phyloP scores from a whole-genome alignment of 1,140 invertebrate species.

The Diabrotica undecimpunctata region DNA sequence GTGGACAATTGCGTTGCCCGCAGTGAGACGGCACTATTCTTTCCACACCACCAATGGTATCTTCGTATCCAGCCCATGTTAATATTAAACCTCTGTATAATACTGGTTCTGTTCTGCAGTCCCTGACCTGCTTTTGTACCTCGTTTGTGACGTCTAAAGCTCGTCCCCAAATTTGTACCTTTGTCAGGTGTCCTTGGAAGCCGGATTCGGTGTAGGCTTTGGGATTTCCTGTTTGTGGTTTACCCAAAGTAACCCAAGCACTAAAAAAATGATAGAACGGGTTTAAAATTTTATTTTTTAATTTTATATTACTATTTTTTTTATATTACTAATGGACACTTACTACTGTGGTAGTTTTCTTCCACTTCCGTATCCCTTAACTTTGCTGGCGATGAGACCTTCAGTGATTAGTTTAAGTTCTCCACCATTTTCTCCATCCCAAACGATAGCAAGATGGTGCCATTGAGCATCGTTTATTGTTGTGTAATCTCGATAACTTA shows the following conservation, averaged over 20 bases:
- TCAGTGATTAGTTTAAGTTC: conserved; percentile 86
- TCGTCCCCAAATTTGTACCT: conserved; percentile 91
- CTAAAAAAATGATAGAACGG: conserved; percentile 51
- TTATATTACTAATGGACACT: conserved; percentile 41
- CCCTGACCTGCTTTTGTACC: conserved; percentile 87
- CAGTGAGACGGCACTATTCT: conserved; percentile 87
- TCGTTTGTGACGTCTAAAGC: conserved; percentile 87
- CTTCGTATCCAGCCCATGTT: conserved; percentile 91
- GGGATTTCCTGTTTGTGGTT: conserved; percentile 70
- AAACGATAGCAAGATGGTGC: conserved; percentile 93
- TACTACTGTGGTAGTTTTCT: conserved; percentile 75
- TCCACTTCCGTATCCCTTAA: conserved; percentile 79
- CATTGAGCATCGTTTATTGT: conserved; percentile 94
- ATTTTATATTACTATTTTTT: neutral
- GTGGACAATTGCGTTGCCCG: conserved; percentile 80
- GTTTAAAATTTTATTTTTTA: neutral
- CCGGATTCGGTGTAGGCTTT: conserved; percentile 79
- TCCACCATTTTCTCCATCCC: conserved; percentile 82
- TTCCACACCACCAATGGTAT: conserved; percentile 84
- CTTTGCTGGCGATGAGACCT: conserved; percentile 86
- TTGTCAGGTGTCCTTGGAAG: conserved; percentile 92
- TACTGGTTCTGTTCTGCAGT: conserved; percentile 88
- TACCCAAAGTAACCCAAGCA: conserved; percentile 89
- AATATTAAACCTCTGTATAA: conserved; percentile 80
- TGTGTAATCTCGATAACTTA: conserved; percentile 86